Evolutionary conservation across 2,888 invertebrate species (phyloP).

Genomic region (Eulithis testata): DNA sequence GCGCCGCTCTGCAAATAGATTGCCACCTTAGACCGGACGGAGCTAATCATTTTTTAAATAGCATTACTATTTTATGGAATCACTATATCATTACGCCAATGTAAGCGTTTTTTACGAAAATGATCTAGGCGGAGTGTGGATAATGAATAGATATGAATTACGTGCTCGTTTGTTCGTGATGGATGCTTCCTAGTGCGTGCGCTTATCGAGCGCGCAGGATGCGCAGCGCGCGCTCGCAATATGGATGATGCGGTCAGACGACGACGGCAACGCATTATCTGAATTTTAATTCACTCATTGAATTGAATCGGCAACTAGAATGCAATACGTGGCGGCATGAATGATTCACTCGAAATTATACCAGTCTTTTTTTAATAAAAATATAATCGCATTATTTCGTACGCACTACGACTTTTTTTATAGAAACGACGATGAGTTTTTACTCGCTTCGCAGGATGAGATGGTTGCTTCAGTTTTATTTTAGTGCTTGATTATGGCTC

Average conservation of each 20-base stretch:
- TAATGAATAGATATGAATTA: slow-evolving; percentile 24
- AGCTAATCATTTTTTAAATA: slow-evolving; percentile 59
- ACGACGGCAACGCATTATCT: slow-evolving; percentile 62
- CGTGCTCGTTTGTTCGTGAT: slow-evolving; percentile 47
- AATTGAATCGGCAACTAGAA: slow-evolving; percentile 73
- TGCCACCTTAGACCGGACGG: slow-evolving; percentile 52
- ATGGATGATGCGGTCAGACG: slow-evolving; percentile 76
- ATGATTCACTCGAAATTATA: slow-evolving; percentile 61
- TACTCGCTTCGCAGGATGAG: slow-evolving; percentile 36
- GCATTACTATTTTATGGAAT: slow-evolving; percentile 41
- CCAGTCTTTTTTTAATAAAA: slow-evolving; percentile 38
- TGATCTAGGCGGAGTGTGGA: slow-evolving; percentile 2
- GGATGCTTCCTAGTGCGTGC: slow-evolving; percentile 69
- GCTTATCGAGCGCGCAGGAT: slow-evolving; percentile 62
- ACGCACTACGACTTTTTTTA: slow-evolving; percentile 24
- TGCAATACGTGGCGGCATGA: slow-evolving; percentile 64
- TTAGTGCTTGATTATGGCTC: slow-evolving; percentile 46
- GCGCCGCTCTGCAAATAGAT: slow-evolving; percentile 77
- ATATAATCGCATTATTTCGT: neutral
- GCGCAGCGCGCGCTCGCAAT: slow-evolving; percentile 68
- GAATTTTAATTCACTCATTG: slow-evolving; percentile 79
- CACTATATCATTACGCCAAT: slow-evolving; percentile 12
- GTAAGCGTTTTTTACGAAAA: slow-evolving; percentile 18
- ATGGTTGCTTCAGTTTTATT: slow-evolving; percentile 48
- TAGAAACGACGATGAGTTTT: slow-evolving; percentile 36